phyloP scores from a whole-genome alignment of 2,113 vertebrate species.

The Seriola rivoliana region DNA sequence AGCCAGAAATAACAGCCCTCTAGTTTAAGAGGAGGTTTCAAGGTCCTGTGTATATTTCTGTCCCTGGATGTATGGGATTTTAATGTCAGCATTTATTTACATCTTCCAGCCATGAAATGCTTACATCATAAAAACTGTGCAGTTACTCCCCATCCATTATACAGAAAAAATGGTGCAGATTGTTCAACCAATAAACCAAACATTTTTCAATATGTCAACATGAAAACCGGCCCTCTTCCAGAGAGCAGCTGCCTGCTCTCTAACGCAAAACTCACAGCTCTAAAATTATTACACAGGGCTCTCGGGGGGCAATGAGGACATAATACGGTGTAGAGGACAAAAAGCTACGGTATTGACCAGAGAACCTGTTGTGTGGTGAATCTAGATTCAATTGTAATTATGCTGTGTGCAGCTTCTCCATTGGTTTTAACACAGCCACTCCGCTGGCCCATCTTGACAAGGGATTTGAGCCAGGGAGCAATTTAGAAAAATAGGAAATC shows the following conservation, averaged over 20 bases:
- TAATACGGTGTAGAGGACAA: conserved; percentile 17
- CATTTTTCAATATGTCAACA: conserved; percentile 59
- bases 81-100: conserved; percentile 63
- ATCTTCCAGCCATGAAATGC: conserved; percentile 58
- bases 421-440: conserved; percentile 47
- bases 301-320: conserved; percentile 22
- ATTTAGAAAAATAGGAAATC: conserved; percentile 69
- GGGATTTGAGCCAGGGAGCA: conserved; percentile 48
- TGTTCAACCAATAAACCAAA: conserved; percentile 61
- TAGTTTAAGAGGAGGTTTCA: not conserved
- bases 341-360: conserved; percentile 53
- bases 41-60: not conserved
- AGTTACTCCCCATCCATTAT: conserved; percentile 47
- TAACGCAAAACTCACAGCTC: conserved; percentile 4
- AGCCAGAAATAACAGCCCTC: not conserved
- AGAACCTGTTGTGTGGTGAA: conserved; percentile 43
- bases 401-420: conserved; percentile 29
- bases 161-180: conserved; percentile 42
- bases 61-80: conserved; percentile 24
- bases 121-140: conserved; percentile 64
- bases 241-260: conserved; percentile 21
- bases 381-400: conserved; percentile 59
- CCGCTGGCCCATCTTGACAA: conserved; percentile 24
- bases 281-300: not conserved
- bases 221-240: conserved; percentile 37